These are phyloP conservation scores for Platycnemis pennipes DNA, from an alignment of 2,888 invertebrate species.

Conservation along the genomic window DNA sequence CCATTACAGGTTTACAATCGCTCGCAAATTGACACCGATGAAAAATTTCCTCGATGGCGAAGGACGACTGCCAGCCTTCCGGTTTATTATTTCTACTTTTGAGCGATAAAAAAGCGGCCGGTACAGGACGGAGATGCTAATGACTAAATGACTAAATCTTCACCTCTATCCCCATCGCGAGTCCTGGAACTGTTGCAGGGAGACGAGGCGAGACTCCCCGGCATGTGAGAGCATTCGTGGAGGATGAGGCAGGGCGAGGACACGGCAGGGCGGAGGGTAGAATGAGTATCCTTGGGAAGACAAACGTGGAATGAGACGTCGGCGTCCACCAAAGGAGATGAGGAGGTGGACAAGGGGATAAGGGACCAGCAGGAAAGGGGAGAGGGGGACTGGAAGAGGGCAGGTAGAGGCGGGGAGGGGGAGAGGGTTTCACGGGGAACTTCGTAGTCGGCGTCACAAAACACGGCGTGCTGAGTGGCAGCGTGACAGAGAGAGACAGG, in stretches of 20 bases:
- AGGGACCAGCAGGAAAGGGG: neutral
- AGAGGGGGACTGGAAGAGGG: neutral
- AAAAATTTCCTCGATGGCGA: neutral
- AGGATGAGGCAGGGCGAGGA: neutral
- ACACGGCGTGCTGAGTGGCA: constrained; percentile 61
- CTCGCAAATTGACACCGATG: neutral
- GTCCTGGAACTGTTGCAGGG: neutral
- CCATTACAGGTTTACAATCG: neutral
- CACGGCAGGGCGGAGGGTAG: neutral
- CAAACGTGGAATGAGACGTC: constrained; percentile 54
- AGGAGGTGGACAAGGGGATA: neutral
- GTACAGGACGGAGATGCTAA: neutral
- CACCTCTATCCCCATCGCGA: neutral
- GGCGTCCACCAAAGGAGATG: constrained; percentile 42
- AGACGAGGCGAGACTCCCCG: neutral
- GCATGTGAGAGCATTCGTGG: neutral
- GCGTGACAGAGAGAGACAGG: neutral
- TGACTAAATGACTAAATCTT: constrained; percentile 4
- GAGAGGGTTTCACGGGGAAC: neutral
- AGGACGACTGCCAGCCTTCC: neutral
- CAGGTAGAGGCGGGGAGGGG: neutral
- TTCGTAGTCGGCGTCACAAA: constrained; percentile 54
- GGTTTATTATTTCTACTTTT: neutral
- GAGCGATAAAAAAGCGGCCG: neutral
- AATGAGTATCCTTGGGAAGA: constrained; percentile 52